Evolutionary conservation across 35 echinoderm and acorn worm genomes (phyloP).

Genomic region (Strongylocentrotus purpuratus): DNA sequence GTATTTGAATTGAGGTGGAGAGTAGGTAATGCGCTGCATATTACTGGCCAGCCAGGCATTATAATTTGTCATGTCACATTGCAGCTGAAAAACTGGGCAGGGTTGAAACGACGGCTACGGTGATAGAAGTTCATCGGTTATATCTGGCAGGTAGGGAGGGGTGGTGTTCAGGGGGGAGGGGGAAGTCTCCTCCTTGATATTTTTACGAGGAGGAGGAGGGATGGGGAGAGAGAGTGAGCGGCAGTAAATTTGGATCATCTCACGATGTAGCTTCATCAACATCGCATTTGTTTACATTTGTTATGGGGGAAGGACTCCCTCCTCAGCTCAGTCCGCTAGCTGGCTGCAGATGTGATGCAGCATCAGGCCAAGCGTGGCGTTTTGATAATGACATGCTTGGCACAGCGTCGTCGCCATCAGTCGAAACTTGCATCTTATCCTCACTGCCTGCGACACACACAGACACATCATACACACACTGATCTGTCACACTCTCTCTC

Average conservation of each 20-base stretch:
- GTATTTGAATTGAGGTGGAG: not conserved
- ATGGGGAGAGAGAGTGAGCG: not conserved
- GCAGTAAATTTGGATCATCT: slow-evolving; percentile 14
- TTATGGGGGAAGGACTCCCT: not conserved
- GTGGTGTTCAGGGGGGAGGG: not conserved
- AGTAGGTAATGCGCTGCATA: not conserved
- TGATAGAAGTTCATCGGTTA: not conserved
- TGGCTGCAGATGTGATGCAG: slow-evolving; percentile 14
- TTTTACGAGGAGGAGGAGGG: not conserved
- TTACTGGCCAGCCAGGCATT: not conserved
- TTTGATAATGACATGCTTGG: slow-evolving; percentile 30
- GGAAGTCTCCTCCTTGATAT: not conserved
- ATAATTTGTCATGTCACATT: not conserved
- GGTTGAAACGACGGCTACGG: not conserved
- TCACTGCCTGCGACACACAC: not conserved
- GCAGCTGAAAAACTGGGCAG: not conserved
- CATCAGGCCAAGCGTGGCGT: slow-evolving; percentile 21
- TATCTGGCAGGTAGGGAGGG: not conserved
- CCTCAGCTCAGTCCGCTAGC: not conserved
- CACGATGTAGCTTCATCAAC: slow-evolving; percentile 28
- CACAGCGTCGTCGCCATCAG: not conserved
- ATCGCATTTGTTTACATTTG: slow-evolving; percentile 29
- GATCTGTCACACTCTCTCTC: not conserved
- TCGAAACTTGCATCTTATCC: not conserved
- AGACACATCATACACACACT: not conserved